Evolutionary conservation across 2,888 invertebrate species (phyloP), one percentile per base, ranked within the genome.

Genomic region (Ornithoptera alexandrae): DNA sequence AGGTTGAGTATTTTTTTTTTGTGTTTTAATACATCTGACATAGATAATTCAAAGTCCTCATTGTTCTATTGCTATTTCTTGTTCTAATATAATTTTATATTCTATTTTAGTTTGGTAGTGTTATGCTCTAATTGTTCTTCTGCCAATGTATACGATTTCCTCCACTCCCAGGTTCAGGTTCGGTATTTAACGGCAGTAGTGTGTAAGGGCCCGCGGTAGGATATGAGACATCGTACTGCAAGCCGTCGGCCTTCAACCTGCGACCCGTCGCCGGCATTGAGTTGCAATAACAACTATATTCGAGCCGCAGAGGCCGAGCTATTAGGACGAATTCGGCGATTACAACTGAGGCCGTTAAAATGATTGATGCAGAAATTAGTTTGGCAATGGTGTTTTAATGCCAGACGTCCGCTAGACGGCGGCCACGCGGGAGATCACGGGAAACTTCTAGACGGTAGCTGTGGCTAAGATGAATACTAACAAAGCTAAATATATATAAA

Each of bases 291-390:
- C 81, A 72, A 75, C 81, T 72, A 75, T 74, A 84, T 87, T 83
- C 77, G 83, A 79, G 79, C 78, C 76, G 59, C 24, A 71, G 79
- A 85, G 83, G 84, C 82, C 83, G 78, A 69, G 72, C 65, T 81
- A 86, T 85, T 86, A 87, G 80, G 80, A 75, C 78, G 79, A 82
- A 86, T 89, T 89, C 82, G 88, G 88, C 82, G 81, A 84, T 81
- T 82, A 84, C 81, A 82, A 78, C 80, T 81, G 82, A 89, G 89
- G 89, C 79, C 88, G 79, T 82, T 84, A 82, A 81, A 80, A 81
- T 82, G 83, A 83, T 83, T 87, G 85, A 85, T 79, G 81, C 81
- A 75, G 79, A 83, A 84, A 88, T 86, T 79, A 76, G 82, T 86
- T 84, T 86, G 88, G 86, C 89, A 88, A 85, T 88, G 89, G 72